Percentiles rank a stretch among this genome's conserved stretches.
Evolutionary conservation across 2,888 invertebrate species (phyloP).

Genomic region (Meteorus colon): DNA sequence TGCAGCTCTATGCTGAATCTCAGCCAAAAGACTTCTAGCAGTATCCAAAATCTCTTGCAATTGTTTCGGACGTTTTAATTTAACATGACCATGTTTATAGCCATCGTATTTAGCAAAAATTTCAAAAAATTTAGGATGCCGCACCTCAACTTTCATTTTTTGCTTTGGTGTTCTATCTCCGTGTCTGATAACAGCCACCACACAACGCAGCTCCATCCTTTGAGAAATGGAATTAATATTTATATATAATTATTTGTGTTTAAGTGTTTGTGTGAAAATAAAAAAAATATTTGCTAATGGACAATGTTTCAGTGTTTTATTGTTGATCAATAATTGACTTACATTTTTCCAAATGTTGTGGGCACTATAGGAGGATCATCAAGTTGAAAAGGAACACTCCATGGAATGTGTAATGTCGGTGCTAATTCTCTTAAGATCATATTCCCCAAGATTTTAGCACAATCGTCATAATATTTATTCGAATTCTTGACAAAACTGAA

Average conservation of each 20-base stretch:
- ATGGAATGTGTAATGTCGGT: constrained; percentile 96
- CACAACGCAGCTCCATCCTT: constrained; percentile 91
- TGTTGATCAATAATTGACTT: constrained; percentile 53
- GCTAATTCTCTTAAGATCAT: constrained; percentile 97
- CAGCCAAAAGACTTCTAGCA: constrained; percentile 90
- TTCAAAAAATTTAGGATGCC: constrained; percentile 98
- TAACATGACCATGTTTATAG: constrained; percentile 95
- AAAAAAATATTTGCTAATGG: background rate
- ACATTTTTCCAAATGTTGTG: constrained; percentile 98
- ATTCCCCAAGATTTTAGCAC: constrained; percentile 97
- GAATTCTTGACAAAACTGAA: constrained; percentile 99
- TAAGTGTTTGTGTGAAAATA: background rate
- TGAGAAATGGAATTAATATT: no score
- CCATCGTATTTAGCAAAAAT: constrained; percentile 99
- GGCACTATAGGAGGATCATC: constrained; percentile 99
- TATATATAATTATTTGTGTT: no score
- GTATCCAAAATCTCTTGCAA: constrained; percentile 98
- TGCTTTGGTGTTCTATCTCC: constrained; percentile 99
- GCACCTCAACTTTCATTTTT: constrained; percentile 99
- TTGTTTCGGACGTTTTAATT: constrained; percentile 97
- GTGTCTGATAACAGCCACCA: constrained; percentile 97
- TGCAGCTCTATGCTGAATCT: constrained; percentile 90
- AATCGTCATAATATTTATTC: constrained; percentile 99
- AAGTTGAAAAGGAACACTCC: constrained; percentile 96
- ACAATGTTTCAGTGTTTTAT: constrained; percentile 13